Conservation (phyloP, 2,797 vertebrate species). For the Morelia viridis region DNA sequence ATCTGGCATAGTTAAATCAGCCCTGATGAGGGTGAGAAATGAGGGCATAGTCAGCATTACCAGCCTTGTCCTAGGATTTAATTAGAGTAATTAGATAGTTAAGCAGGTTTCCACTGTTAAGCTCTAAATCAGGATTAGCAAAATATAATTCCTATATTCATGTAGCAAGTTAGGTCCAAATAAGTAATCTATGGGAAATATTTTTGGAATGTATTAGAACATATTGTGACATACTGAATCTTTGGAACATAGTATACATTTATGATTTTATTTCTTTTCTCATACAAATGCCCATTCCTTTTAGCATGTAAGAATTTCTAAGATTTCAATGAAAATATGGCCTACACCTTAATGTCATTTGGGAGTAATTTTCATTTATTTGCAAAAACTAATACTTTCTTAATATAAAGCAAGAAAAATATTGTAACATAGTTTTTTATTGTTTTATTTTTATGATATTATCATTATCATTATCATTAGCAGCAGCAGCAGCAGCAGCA, state of each 20-base stretch:
- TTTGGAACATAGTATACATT: neutral
- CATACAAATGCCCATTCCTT: neutral
- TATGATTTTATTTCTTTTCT: neutral
- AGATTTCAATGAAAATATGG: neutral
- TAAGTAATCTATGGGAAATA: neutral
- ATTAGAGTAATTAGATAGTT: neutral
- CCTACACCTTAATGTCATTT: neutral
- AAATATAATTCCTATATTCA: neutral
- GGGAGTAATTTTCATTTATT: conserved; percentile 10
- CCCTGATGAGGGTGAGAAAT: neutral
- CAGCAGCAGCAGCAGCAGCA: neutral
- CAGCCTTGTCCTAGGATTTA: neutral
- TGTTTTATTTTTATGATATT: neutral
- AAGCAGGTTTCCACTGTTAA: neutral
- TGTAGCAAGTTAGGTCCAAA: neutral
- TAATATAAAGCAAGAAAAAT: neutral
- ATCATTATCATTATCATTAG: neutral
- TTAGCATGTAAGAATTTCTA: neutral
- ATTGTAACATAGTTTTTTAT: neutral
- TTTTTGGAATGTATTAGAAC: neutral
- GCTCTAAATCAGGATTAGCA: neutral
- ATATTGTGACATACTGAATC: neutral
- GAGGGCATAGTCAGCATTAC: neutral
- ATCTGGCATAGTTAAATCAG: neutral
- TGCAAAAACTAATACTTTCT: neutral